These are phyloP conservation scores for Cyphotilapia sp. DNA, from an alignment of 2,113 vertebrate genomes.

Conservation along the genomic window DNA sequence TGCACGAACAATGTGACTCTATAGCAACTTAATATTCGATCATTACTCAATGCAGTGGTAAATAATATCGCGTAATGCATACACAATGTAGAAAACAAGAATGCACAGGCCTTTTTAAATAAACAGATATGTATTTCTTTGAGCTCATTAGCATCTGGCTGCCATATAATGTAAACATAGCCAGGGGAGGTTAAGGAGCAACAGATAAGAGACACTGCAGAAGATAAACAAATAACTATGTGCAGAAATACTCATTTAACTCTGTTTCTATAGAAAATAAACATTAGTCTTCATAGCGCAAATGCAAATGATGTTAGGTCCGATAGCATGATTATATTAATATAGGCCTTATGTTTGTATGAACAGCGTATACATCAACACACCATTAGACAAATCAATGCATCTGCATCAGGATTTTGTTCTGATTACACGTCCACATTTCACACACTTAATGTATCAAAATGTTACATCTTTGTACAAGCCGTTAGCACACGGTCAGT, in stretches of 20 bases:
- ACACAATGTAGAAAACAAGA: slow-evolving; percentile 22
- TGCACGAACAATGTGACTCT: neutral
- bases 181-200: slow-evolving; percentile 24
- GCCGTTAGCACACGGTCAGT: neutral
- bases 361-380: slow-evolving; percentile 30
- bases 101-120: slow-evolving; percentile 16
- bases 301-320: slow-evolving; percentile 66
- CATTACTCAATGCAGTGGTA: neutral
- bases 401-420: slow-evolving; percentile 39
- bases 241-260: slow-evolving; percentile 18
- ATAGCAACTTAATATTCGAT: neutral
- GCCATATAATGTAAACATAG: slow-evolving; percentile 61
- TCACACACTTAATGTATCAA: neutral
- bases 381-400: slow-evolving; percentile 31
- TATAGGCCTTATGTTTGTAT: slow-evolving; percentile 15
- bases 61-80: neutral
- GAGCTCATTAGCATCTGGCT: slow-evolving; percentile 30
- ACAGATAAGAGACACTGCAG: neutral
- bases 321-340: slow-evolving; percentile 40
- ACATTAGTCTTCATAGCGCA: slow-evolving; percentile 52
- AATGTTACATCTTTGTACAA: slow-evolving; percentile 43
- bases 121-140: slow-evolving; percentile 34
- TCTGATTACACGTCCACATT: slow-evolving; percentile 8
- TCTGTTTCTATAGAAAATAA: slow-evolving; percentile 44
- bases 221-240: neutral